Evolutionary conservation across 2,113 vertebrate genomes (phyloP).

Genomic region (Etheostoma cragini): DNA sequence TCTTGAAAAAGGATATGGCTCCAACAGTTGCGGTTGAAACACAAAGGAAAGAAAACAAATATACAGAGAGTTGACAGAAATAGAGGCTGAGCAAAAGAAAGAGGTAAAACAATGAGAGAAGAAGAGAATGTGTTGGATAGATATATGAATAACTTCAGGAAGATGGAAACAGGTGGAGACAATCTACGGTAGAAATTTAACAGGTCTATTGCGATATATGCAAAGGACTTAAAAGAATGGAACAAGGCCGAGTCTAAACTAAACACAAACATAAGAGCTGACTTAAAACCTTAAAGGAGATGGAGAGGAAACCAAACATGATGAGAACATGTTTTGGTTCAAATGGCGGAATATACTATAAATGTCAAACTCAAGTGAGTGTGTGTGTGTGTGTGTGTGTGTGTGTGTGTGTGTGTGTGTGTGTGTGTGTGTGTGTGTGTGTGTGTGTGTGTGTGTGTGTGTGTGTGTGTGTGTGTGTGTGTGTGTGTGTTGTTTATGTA

Average conservation of each 20-base stretch:
- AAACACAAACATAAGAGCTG: slow-evolving; percentile 40
- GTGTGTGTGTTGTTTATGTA: slow-evolving; percentile 62
- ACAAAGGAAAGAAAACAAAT: slow-evolving; percentile 42
- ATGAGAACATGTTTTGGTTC: background rate
- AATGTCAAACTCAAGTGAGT: background rate
- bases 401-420: background rate
- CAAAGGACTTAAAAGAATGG: slow-evolving; percentile 48
- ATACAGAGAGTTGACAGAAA: slow-evolving; percentile 28
- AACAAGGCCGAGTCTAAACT: slow-evolving; percentile 66
- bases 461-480: slow-evolving; percentile 31
- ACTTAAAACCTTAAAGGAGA: slow-evolving; percentile 35
- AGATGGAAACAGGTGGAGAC: slow-evolving; percentile 69
- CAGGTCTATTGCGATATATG: slow-evolving; percentile 30
- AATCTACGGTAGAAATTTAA: slow-evolving; percentile 53
- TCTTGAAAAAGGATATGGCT: slow-evolving; percentile 11
- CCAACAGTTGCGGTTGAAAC: slow-evolving; percentile 15
- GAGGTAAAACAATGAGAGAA: slow-evolving; percentile 25
- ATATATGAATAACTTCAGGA: slow-evolving; percentile 66
- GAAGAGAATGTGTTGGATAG: slow-evolving; percentile 36
- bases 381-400: background rate
- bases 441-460: slow-evolving; percentile 34
- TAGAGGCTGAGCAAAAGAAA: slow-evolving; percentile 17
- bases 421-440: slow-evolving; percentile 23
- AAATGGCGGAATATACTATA: background rate
- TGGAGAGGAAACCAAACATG: slow-evolving; percentile 32